These are phyloP conservation scores for Lacanobia wlatinum DNA, from an alignment of 2,888 invertebrate genomes.

Conservation along the genomic window DNA sequence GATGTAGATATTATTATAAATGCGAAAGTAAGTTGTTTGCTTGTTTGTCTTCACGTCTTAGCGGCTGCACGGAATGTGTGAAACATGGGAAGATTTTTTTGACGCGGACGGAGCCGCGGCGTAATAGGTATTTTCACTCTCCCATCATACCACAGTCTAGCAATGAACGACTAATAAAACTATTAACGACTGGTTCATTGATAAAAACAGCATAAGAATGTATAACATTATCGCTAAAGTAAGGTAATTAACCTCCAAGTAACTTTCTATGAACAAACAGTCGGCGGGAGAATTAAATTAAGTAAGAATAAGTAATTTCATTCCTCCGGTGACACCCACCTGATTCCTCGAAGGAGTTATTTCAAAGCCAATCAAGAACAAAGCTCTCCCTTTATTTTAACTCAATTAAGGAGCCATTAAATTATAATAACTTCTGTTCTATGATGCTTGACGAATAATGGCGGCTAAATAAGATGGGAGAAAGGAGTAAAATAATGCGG, in stretches of 20 bases:
- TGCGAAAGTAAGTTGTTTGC: too few species aligned
- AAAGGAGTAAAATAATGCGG: conserved; percentile 26
- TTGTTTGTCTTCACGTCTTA: too few species aligned
- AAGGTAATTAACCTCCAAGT: background rate
- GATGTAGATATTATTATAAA: too few species aligned
- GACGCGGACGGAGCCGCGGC: too few species aligned
- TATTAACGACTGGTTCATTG: too few species aligned
- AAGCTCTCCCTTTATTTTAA: conserved; percentile 39
- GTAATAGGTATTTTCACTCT: too few species aligned
- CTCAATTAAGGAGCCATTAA: conserved; percentile 35
- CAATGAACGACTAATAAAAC: too few species aligned
- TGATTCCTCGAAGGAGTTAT: conserved; percentile 26
- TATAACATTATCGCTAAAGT: background rate
- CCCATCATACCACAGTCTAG: too few species aligned
- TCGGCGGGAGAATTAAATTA: background rate
- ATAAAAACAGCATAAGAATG: too few species aligned
- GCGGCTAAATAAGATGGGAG: background rate
- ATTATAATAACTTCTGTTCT: conserved; percentile 27
- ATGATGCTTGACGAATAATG: conserved; percentile 5
- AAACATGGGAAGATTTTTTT: too few species aligned
- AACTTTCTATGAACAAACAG: background rate
- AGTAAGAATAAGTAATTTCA: conserved; percentile 29
- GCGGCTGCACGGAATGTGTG: too few species aligned
- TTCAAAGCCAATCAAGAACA: conserved; percentile 30
- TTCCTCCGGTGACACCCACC: conserved; percentile 21